Percentiles rank a stretch among this genome's conserved stretches.
Evolutionary conservation across 2,888 invertebrate species (phyloP).

Genomic region (Heliconius hortense): DNA sequence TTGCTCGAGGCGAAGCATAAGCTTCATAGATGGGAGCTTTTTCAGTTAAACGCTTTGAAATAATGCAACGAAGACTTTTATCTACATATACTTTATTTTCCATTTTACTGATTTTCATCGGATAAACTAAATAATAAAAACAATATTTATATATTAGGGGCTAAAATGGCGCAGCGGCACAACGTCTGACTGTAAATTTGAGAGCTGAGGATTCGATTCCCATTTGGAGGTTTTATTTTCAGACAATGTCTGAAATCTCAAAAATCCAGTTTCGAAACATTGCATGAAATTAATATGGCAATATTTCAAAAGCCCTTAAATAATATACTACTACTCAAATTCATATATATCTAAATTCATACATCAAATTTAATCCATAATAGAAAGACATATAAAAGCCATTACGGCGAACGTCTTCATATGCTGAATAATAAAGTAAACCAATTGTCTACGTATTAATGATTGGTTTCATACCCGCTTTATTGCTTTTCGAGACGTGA

Average conservation of each 20-base stretch:
- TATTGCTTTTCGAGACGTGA: constrained; percentile 22
- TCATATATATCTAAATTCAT: not conserved
- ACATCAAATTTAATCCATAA: not conserved
- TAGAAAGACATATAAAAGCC: constrained; percentile 29
- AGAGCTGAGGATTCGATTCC: too few species aligned
- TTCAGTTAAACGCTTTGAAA: not conserved
- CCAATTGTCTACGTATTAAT: constrained; percentile 26
- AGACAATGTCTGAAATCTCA: too few species aligned
- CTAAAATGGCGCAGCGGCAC: too few species aligned
- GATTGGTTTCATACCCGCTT: constrained; percentile 24
- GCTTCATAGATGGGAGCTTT: constrained; percentile 3
- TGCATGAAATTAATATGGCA: too few species aligned
- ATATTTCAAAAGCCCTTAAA: not conserved
- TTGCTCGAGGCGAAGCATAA: constrained; percentile 2
- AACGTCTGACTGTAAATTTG: too few species aligned
- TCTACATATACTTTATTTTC: not conserved
- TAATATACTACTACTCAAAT: not conserved
- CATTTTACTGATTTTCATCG: too few species aligned
- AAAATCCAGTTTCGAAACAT: too few species aligned
- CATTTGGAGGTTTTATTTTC: too few species aligned
- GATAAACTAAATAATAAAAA: too few species aligned
- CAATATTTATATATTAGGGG: too few species aligned
- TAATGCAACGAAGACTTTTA: not conserved
- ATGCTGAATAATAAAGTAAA: constrained; percentile 28
- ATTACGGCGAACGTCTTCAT: constrained; percentile 32